Base-by-base conservation (phyloP, 2,888 invertebrate species). In the Hedychridium roseum region DNA sequence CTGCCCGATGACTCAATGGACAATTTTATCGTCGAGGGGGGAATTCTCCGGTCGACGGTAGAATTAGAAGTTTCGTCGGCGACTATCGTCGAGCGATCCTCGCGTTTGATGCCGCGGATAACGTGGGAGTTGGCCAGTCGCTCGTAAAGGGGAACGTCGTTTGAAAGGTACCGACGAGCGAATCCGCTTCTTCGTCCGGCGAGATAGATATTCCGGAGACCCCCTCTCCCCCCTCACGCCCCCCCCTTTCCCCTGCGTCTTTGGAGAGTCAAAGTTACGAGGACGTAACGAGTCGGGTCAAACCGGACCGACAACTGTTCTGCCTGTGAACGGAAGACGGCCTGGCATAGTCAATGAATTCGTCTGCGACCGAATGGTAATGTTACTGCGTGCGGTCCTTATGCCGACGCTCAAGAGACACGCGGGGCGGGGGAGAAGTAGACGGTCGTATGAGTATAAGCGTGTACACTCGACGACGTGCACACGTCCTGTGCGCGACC, bases 261-360 rank as follows among this genome's bases (percentile, higher is more conserved):
- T 3, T 2, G 31, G 6, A 2, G 12, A 14, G 2, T 31, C 6
- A 16, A 15, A 3, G 2, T 14, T 12, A 3, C 15, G 4, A 9
- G 6, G n/a, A 31, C 14, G 31, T 27, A 27, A 12, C 27, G 57
- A 64, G 63, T 55, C 61, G 57, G 61, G 60, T 63, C 54, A 63
- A 63, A 60, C 66, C 63, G 60, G 65, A 53, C 64, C 69, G 66
- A 63, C 72, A 73, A 73, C 64, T 70, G 72, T 74, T 68, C 59
- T 70, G 72, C 71, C 71, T 73, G 74, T 71, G 73, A 74, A 74
- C 74, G 74, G 73, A 74, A 74, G 74, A 74, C 69, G 66, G 66
- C 57, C 63, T 64, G 64, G 60, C 54, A 64, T 62, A 57, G 60
- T 63, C 71, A 74, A 74, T 74, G 71, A 74, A 74, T 74, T 74